Conservation (phyloP, 2,113 vertebrate species). For the Ranitomeya imitator region DNA sequence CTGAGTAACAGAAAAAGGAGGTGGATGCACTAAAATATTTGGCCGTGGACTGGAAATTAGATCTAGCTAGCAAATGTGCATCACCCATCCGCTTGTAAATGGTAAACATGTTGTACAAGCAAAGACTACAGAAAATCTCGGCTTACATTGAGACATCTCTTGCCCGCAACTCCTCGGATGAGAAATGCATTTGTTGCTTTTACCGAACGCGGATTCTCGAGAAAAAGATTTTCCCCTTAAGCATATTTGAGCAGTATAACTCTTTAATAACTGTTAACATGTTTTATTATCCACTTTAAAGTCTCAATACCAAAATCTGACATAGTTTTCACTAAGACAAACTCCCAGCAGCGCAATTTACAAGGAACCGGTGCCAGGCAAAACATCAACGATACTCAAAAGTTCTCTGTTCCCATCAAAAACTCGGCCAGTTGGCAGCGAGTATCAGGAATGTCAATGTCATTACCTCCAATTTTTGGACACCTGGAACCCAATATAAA, state of each 20-base stretch:
- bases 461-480: constrained; percentile 50
- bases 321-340: constrained; percentile 57
- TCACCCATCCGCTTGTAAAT: not conserved
- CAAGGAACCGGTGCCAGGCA: constrained; percentile 52
- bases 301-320: constrained; percentile 57
- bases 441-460: constrained; percentile 51
- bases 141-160: not conserved
- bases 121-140: not conserved
- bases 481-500: constrained; percentile 53
- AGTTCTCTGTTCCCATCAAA: constrained; percentile 48
- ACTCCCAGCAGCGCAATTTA: constrained; percentile 56
- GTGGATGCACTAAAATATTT: not conserved
- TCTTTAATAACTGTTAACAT: constrained; percentile 57
- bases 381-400: constrained; percentile 53
- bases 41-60: not conserved
- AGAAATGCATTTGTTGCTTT: constrained; percentile 34
- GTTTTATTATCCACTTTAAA: constrained; percentile 58
- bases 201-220: constrained; percentile 35
- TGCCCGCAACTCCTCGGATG: not conserved
- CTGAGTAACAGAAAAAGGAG: not conserved
- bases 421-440: constrained; percentile 39
- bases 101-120: not conserved
- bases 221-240: constrained; percentile 40
- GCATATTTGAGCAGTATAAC: constrained; percentile 46
- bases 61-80: not conserved